phyloP scores from a whole-genome alignment of 2,888 invertebrate genomes.

The Ligdia adustata region DNA sequence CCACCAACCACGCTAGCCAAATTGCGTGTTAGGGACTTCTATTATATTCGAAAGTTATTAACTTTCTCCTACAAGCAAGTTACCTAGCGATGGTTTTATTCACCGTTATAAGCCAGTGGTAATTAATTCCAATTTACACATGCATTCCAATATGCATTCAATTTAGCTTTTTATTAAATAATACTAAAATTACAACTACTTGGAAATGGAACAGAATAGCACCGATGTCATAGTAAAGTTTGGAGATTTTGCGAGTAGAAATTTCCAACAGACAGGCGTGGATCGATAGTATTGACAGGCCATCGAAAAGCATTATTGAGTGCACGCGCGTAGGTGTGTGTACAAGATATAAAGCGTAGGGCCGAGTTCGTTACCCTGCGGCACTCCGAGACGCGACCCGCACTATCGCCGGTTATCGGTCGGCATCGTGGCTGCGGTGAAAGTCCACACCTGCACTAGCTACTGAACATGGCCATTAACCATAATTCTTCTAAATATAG shows the following conservation, averaged over 20 bases:
- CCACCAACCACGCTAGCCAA: too few species aligned
- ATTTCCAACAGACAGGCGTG: conserved; percentile 31
- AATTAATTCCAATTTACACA: too few species aligned
- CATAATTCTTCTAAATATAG: neutral
- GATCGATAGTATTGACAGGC: conserved; percentile 50
- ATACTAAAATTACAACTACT: too few species aligned
- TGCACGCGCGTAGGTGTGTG: conserved; percentile 42
- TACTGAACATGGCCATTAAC: conserved; percentile 20
- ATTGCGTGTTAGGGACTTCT: too few species aligned
- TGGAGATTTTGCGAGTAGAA: conserved; percentile 7
- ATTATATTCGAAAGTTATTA: too few species aligned
- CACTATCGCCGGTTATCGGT: conserved; percentile 62
- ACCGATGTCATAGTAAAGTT: neutral
- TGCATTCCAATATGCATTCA: too few species aligned
- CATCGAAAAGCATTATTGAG: conserved; percentile 47
- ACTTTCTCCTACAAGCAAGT: too few species aligned
- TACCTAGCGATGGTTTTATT: too few species aligned
- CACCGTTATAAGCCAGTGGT: too few species aligned
- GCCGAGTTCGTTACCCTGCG: conserved; percentile 65
- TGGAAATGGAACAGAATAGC: neutral
- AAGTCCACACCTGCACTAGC: conserved; percentile 53
- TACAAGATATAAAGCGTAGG: conserved; percentile 45
- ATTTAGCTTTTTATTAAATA: too few species aligned
- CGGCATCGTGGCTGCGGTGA: conserved; percentile 47
- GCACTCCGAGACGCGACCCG: conserved; percentile 51